Evolutionary conservation across 92 coral and sea anemone species (phyloP), one percentile per base, ranked within the genome.

Genomic region (Ricordea florida): DNA sequence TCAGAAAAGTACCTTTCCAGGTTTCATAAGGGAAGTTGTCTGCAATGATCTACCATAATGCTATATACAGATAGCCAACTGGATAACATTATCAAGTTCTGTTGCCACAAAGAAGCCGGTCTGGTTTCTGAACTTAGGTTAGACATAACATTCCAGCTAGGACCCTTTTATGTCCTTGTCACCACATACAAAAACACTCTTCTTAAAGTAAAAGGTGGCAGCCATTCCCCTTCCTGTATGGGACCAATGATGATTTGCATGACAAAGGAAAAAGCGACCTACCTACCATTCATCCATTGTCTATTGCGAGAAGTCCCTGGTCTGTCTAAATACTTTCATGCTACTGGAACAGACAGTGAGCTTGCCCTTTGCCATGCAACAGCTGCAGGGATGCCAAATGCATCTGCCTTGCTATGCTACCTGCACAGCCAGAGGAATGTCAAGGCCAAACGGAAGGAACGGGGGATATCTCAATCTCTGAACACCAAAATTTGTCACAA

Each of bases 21-120:
- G 91, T 21, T 85, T 69, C 52, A 80, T 80, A 21, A 53, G 82
- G 6, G 88, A 81, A 26, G 78, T 90, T 4, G 63, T 57, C 4
- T 90, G 92, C 64, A 90, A 90, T 50, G 88, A 90, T 47, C 79
- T 90, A 10, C 89, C 96, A 17, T 48, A 17, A 48, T 48, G 5
- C 20, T 48, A 16, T 48, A 7, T 17, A 48, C 57, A 48, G 57
- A 57, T 57, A 9, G 18, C 15, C 65, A 57, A 31, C 13, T 57
- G 46, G 65, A 57, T 24, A 31, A 57, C 65, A 26, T 57, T 11
- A 23, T 57, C 18, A 23, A 31, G 14, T 57, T 57, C 18, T 62
- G 70, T 11, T 62, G 70, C 63, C 59, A 36, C 18, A 6, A 62
- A 26, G 38, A 62, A 62, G 61, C 6, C 24, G 22, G 22, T 34